Percentiles rank a stretch among this genome's conserved stretches.
Evolutionary conservation across 2,888 invertebrate species (phyloP).

Genomic region (Punctoribates punctum): DNA sequence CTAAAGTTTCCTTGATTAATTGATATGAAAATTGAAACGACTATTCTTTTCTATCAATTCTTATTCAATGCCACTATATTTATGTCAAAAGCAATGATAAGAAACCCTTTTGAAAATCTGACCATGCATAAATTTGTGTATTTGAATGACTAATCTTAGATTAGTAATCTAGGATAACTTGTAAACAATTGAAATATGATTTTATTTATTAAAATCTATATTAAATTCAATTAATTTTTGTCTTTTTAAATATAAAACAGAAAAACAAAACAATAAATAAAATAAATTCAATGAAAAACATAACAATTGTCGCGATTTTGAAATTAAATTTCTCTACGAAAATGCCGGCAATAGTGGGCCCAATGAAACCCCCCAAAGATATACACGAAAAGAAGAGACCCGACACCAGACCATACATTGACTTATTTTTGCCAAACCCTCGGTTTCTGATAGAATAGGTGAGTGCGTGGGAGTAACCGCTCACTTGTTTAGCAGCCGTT

Average conservation of each 20-base stretch:
- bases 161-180: too few relatives aligned
- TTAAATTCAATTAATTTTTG: neutral
- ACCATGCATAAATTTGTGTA: too few relatives aligned
- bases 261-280: conserved; percentile 24
- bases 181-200: too few relatives aligned
- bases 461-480: conserved; percentile 40
- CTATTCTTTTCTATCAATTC: too few relatives aligned
- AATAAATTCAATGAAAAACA: conserved; percentile 26
- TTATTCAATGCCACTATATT: too few relatives aligned
- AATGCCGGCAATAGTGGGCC: conserved; percentile 40
- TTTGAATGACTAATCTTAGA: too few relatives aligned
- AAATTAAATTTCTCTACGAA: conserved; percentile 23
- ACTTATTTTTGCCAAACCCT: conserved; percentile 70
- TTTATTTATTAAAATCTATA: neutral
- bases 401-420: conserved; percentile 81
- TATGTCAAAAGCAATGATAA: too few relatives aligned
- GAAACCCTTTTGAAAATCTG: too few relatives aligned
- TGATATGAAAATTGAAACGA: too few relatives aligned
- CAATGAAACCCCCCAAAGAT: conserved; percentile 41
- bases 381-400: conserved; percentile 61
- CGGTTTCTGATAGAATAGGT: conserved; percentile 32
- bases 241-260: conserved; percentile 10
- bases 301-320: conserved; percentile 32
- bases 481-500: conserved; percentile 39
- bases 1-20: too few relatives aligned